phyloP scores from a whole-genome alignment of 2,113 vertebrate species.

The Gadus chalcogrammus region DNA sequence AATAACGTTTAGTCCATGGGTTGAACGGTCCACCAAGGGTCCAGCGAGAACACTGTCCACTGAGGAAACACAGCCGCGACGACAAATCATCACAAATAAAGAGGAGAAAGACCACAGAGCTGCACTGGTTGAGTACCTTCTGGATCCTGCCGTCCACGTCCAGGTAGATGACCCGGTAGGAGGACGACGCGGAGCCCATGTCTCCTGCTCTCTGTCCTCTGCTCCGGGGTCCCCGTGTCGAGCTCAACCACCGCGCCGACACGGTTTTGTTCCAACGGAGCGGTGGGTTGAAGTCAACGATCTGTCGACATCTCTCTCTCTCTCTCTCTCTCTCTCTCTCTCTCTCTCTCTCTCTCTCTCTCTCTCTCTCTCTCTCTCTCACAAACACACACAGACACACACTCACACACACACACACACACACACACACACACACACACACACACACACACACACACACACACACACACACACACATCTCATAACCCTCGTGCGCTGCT shows the following conservation, averaged over 20 bases:
- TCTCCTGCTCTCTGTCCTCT: conserved; percentile 11
- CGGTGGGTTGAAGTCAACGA: not conserved
- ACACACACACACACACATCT: not conserved
- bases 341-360: conserved; percentile 1
- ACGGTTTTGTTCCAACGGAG: not conserved
- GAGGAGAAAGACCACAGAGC: not conserved
- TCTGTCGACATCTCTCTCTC: conserved; percentile 4
- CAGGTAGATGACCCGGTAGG: conserved; percentile 70
- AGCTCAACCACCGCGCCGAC: not conserved
- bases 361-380: conserved; percentile 4
- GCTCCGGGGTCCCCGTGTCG: conserved; percentile 12
- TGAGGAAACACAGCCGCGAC: too few relatives aligned
- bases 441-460: conserved; percentile 8
- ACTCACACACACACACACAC: not conserved
- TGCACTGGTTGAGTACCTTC: conserved; percentile 57
- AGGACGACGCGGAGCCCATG: conserved; percentile 73
- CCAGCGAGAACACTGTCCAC: too few relatives aligned
- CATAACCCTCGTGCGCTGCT: not conserved
- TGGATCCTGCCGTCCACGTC: conserved; percentile 69
- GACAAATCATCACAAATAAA: not conserved
- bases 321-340: not conserved
- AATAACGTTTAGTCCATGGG: too few relatives aligned
- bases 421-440: not conserved
- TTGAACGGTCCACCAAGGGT: too few relatives aligned
- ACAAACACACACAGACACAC: not conserved